Percentiles rank a stretch among this genome's conserved stretches.
These are phyloP conservation scores for Cryptophagus acutangulus DNA, from an alignment of 2,888 invertebrate species.

Conservation along the genomic window DNA sequence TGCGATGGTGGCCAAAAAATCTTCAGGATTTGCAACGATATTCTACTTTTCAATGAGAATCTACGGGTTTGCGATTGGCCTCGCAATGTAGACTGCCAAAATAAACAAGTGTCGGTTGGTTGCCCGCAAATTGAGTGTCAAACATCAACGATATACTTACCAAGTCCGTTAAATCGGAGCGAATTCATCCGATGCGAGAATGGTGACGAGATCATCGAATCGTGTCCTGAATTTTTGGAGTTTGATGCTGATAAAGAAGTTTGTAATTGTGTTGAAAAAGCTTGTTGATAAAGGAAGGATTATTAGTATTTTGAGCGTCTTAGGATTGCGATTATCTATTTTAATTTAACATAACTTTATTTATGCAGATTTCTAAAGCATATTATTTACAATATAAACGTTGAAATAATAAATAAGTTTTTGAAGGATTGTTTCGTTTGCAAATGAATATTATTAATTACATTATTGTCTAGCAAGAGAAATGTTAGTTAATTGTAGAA, in stretches of 20 bases:
- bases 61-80: constrained; percentile 31
- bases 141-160: constrained; percentile 19
- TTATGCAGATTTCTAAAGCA: too few relatives aligned
- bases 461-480: too few relatives aligned
- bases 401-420: too few relatives aligned
- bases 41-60: constrained; percentile 28
- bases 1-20: constrained; percentile 30
- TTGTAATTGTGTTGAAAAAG: too few relatives aligned
- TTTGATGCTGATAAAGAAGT: constrained; percentile 15
- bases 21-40: constrained; percentile 28
- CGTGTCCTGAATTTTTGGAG: constrained; percentile 18
- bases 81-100: constrained; percentile 25
- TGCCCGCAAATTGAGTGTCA: constrained; percentile 14
- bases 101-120: constrained; percentile 24
- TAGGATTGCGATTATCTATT: too few relatives aligned
- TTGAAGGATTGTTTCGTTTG: too few relatives aligned
- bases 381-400: too few relatives aligned
- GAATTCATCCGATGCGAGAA: constrained; percentile 18
- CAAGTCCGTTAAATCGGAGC: constrained; percentile 9
- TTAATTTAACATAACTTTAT: too few relatives aligned
- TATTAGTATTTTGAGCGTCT: too few relatives aligned
- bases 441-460: too few relatives aligned
- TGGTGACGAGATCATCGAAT: constrained; percentile 15
- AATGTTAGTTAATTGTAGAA: too few relatives aligned
- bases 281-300: too few relatives aligned